Conservation (phyloP, 92 coral and sea anemone species). For the Heliopora coerulea region DNA sequence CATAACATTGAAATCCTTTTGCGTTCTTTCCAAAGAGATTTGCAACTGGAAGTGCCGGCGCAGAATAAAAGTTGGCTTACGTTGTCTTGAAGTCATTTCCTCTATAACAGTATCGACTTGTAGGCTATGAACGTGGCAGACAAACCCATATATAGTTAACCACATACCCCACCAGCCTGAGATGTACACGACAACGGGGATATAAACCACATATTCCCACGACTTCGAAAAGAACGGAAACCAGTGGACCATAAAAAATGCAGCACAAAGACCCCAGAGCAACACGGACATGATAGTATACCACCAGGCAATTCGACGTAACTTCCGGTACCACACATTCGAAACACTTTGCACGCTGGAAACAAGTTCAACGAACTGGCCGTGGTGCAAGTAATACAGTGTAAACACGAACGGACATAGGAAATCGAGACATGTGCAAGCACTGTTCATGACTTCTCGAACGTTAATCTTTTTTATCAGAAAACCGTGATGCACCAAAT, state of each 20-base stretch:
- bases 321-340: slow-evolving; percentile 32
- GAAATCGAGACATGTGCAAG: slow-evolving; percentile 49
- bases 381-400: slow-evolving; percentile 49
- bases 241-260: slow-evolving; percentile 63
- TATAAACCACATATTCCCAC: slow-evolving; percentile 56
- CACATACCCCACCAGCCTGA: slow-evolving; percentile 67
- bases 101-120: slow-evolving; percentile 56
- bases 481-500: slow-evolving; percentile 69
- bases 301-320: slow-evolving; percentile 34
- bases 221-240: slow-evolving; percentile 55
- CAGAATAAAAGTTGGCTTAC: slow-evolving; percentile 39
- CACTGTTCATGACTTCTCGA: slow-evolving; percentile 59
- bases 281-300: slow-evolving; percentile 48
- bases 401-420: slow-evolving; percentile 62
- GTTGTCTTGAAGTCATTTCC: slow-evolving; percentile 40
- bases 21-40: slow-evolving; percentile 56
- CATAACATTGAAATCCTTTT: slow-evolving; percentile 53
- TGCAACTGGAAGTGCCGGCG: slow-evolving; percentile 43
- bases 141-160: slow-evolving; percentile 63
- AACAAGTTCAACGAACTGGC: slow-evolving; percentile 61
- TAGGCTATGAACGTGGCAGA: slow-evolving; percentile 61
- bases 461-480: slow-evolving; percentile 32
- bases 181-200: slow-evolving; percentile 34
- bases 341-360: slow-evolving; percentile 59
- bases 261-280: slow-evolving; percentile 53